Base-by-base conservation (phyloP, 2,113 vertebrate species). In the Cephalopholis sonnerati region DNA sequence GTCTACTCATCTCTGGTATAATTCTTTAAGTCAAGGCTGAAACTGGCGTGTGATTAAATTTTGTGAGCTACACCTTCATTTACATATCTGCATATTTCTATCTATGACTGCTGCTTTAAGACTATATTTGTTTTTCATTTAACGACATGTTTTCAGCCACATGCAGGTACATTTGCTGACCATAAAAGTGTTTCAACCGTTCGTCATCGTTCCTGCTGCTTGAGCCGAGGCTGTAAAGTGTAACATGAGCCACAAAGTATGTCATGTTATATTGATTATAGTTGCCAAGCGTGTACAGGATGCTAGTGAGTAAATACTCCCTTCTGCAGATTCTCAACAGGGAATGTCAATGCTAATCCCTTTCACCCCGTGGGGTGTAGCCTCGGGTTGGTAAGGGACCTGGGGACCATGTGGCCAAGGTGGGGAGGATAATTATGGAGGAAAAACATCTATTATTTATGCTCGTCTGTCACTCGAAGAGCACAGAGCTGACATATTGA, bases 361-460 rank as follows among this genome's bases (percentile, higher is more conserved):
- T 61, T 53, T 57, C 12, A 17, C 68, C 29, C 86, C 3, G 15
- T 32, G 57, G 85, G 83, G 86, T 66, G 79, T 50, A 76, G 82
- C 63, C 65, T 73, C 57, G 22, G 54, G 70, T 83, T 77, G 65
- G 63, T 53, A 39, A 69, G 85, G 80, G 73, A 79, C 81, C 58
- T 68, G 22, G 71, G 81, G 59, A 84, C 77, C 87, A 79, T 61
- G 91, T 79, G 86, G 86, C 76, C 54, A 84, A 91, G 89, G 88
- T 91, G 79, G 82, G 72, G 91, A 69, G 36, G 90, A 89, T 89
- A 86, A 90, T 93, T 92, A 89, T 74, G 81, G 82, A 80, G 82
- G 66, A 86, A 51, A 10, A 77, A 48, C 80, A 94, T 95, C 50
- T 91, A 93, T 94, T 91, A 95, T 95, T 94, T 84, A 95, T 72